Evolutionary conservation across 2,797 vertebrate genomes (phyloP), one percentile per base, ranked within the genome.

Genomic region (Anabas testudineus): DNA sequence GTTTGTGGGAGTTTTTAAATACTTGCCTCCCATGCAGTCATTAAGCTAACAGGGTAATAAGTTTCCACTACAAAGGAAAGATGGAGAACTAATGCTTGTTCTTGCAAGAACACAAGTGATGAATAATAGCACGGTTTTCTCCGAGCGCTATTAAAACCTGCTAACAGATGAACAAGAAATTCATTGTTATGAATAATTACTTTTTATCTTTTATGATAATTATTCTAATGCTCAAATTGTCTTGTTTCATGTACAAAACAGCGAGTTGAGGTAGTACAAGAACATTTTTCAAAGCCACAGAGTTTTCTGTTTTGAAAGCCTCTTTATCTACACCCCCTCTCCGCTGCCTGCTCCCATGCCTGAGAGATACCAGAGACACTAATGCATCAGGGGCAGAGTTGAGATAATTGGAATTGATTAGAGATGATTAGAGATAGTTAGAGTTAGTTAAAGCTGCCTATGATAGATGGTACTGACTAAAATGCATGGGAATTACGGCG

Each of bases 391-490:
- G 56, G 45, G 42, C 81, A 62, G 70, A 61, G 76, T 36, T 68
- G 78, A 91, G 82, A 89, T 90, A 90, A 92, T 88, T 91, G 79
- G 79, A 91, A 90, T 78, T 91, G 89, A 91, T 90, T 87, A 70
- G 80, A 88, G 81, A 85, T 86, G 46, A 89, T 92, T 88, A 89
- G 81, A 86, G 82, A 88, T 87, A 78, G 88, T 91, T 88, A 60
- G 85, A 86, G 80, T 77, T 74, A 70, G 88, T 90, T 89, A 89
- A 85, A 72, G 85, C 87, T 18, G 82, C 56, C 62, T 47, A 68
- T 92, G 91, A 92, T 90, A 81, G 87, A 92, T 91, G 83, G 71
- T 69, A 15, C 54, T 10, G 46, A 76, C 34, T 49, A 80, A 68
- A 60, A 77, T 63, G 49, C 74, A 74, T 67, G 69, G 83, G 76